These are phyloP conservation scores for Agrilus planipennis DNA, from an alignment of 1,140 invertebrate species.

Conservation along the genomic window DNA sequence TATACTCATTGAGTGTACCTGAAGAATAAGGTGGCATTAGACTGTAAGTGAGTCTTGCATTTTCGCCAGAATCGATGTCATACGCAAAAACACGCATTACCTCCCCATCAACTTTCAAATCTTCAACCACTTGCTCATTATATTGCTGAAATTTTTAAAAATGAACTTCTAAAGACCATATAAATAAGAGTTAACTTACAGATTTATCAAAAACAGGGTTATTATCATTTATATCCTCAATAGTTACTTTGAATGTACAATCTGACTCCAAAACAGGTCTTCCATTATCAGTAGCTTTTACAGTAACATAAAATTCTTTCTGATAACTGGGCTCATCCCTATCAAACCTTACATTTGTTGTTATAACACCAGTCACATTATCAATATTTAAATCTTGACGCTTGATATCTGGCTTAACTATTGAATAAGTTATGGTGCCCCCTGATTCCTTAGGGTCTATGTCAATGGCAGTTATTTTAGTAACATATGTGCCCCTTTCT, in stretches of 20 bases:
- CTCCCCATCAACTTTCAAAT: slow-evolving; percentile 51
- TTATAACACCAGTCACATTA: slow-evolving; percentile 58
- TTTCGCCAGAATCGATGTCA: slow-evolving; percentile 77
- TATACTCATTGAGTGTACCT: slow-evolving; percentile 33
- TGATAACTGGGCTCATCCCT: slow-evolving; percentile 75
- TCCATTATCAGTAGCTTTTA: slow-evolving; percentile 77
- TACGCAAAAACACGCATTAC: slow-evolving; percentile 82
- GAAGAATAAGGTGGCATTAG: slow-evolving; percentile 13
- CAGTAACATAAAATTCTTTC: slow-evolving; percentile 68
- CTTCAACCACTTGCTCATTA: slow-evolving; percentile 61
- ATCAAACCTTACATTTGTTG: slow-evolving; percentile 62
- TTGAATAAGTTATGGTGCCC: slow-evolving; percentile 67
- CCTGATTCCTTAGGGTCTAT: slow-evolving; percentile 57
- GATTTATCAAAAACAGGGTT: slow-evolving; percentile 73
- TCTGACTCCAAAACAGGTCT: slow-evolving; percentile 70
- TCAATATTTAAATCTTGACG: slow-evolving; percentile 69
- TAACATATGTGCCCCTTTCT: slow-evolving; percentile 45
- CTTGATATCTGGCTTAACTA: slow-evolving; percentile 57
- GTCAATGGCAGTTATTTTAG: slow-evolving; percentile 48
- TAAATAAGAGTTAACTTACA: slow-evolving; percentile 12
- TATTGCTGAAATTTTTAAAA: slow-evolving; percentile 46
- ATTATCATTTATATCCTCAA: slow-evolving; percentile 83
- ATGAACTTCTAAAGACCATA: neutral
- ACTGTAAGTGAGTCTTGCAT: slow-evolving; percentile 56
- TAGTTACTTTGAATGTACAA: slow-evolving; percentile 77